These are phyloP conservation scores for Sebastes kiyomatsui DNA, from an alignment of 2,797 vertebrate species.

Conservation along the genomic window DNA sequence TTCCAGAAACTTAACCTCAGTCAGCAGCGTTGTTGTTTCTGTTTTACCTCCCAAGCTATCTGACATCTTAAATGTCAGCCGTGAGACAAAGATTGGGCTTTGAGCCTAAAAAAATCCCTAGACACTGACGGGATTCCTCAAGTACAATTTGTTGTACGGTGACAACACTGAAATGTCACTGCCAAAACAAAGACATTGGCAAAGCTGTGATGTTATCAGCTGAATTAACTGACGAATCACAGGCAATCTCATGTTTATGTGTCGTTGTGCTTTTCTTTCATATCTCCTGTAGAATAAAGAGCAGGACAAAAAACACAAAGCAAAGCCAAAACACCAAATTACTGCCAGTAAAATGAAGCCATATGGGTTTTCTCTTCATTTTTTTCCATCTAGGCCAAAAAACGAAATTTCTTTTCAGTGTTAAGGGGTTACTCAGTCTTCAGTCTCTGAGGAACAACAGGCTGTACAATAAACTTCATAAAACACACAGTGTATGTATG, in stretches of 20 bases:
- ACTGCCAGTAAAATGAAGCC: slow-evolving; percentile 42
- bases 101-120: background rate
- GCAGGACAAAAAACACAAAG: slow-evolving; percentile 29
- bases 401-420: background rate
- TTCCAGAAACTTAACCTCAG: slow-evolving; percentile 5
- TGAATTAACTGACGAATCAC: slow-evolving; percentile 11
- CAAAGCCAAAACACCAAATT: slow-evolving; percentile 43
- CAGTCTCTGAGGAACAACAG: background rate
- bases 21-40: slow-evolving; percentile 4
- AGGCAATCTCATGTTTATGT: background rate
- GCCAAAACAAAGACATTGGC: slow-evolving; percentile 28
- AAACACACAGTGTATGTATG: slow-evolving; percentile 73
- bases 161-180: slow-evolving; percentile 30
- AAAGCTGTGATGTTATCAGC: slow-evolving; percentile 28
- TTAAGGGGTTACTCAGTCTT: background rate
- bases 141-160: background rate
- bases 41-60: slow-evolving; percentile 2
- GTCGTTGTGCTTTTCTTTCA: slow-evolving; percentile 6
- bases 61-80: slow-evolving; percentile 23
- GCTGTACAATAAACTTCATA: slow-evolving; percentile 17
- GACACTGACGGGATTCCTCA: background rate
- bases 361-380: slow-evolving; percentile 27
- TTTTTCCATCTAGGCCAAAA: slow-evolving; percentile 12
- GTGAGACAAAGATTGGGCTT: background rate
- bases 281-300: slow-evolving; percentile 15